Percentiles rank a stretch among this genome's conserved stretches.
phyloP scores from a whole-genome alignment of 2,797 vertebrate genomes.

The Glossophaga mutica region DNA sequence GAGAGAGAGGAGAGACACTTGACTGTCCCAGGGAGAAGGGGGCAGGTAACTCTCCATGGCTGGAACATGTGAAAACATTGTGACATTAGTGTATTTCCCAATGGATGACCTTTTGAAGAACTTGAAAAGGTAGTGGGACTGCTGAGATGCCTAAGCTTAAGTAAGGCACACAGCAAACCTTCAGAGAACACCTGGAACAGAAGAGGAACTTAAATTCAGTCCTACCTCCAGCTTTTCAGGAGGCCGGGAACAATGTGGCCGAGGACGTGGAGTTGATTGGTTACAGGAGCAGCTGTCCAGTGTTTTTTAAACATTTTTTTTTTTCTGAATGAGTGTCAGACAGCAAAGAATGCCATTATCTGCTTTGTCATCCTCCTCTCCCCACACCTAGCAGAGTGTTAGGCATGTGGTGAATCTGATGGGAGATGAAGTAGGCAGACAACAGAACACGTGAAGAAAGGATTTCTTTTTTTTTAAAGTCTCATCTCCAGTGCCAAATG shows the following conservation, averaged over 20 bases:
- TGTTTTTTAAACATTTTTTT: neutral
- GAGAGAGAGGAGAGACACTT: neutral
- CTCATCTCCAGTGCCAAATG: neutral
- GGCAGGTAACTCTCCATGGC: neutral
- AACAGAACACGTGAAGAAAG: neutral
- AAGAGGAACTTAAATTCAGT: neutral
- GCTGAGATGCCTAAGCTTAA: neutral
- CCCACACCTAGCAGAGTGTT: neutral
- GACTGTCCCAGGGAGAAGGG: neutral
- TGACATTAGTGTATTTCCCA: neutral
- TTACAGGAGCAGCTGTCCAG: neutral
- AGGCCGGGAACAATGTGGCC: neutral
- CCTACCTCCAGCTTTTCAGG: neutral
- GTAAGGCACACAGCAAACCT: neutral
- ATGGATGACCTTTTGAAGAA: neutral
- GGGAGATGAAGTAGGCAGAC: slow-evolving; percentile 9
- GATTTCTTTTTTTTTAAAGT: neutral
- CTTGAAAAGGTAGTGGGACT: neutral
- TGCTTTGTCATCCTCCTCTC: neutral
- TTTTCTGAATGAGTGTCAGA: neutral
- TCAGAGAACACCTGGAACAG: neutral
- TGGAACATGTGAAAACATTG: neutral
- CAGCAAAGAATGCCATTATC: neutral
- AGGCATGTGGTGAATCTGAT: neutral
- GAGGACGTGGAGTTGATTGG: neutral